phyloP scores from a whole-genome alignment of 1,140 invertebrate species.

The Heliconius melpomene region DNA sequence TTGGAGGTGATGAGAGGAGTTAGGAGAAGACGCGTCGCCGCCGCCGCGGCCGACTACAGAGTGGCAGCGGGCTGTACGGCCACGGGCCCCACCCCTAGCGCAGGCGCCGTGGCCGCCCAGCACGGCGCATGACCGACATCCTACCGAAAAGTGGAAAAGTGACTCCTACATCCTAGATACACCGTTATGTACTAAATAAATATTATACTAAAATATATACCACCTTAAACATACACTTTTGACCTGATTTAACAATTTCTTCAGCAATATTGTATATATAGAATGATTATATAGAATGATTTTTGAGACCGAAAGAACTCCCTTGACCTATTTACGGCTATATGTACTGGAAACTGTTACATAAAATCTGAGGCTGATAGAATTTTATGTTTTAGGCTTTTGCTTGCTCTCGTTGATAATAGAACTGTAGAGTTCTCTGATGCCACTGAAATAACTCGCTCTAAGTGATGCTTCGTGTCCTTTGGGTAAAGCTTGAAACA shows the following conservation, averaged over 20 bases:
- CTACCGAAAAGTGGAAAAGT: constrained; percentile 79
- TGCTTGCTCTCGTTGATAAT: constrained; percentile 54
- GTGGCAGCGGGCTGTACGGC: constrained; percentile 71
- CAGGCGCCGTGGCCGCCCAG: constrained; percentile 56
- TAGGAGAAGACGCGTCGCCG: constrained; percentile 57
- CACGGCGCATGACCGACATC: constrained; percentile 76
- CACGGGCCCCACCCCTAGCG: constrained; percentile 76
- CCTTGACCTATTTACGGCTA: constrained; percentile 4
- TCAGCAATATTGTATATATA: neutral
- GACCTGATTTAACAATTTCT: constrained; percentile 50
- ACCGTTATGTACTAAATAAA: constrained; percentile 79
- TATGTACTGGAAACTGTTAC: neutral
- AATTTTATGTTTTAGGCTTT: constrained; percentile 17
- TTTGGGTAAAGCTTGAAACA: constrained; percentile 60
- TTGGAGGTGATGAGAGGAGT: constrained; percentile 46
- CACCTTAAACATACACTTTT: constrained; percentile 61
- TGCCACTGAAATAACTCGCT: constrained; percentile 62
- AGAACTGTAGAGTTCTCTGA: constrained; percentile 62
- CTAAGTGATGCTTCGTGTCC: constrained; percentile 56
- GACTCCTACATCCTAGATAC: constrained; percentile 79
- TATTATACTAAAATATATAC: constrained; percentile 71
- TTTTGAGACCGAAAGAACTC: neutral
- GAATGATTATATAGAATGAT: neutral
- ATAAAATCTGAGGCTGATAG: neutral
- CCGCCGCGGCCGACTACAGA: constrained; percentile 73